These are phyloP conservation scores for Thymelicus acteon DNA, from an alignment of 2,888 invertebrate species.

Conservation along the genomic window DNA sequence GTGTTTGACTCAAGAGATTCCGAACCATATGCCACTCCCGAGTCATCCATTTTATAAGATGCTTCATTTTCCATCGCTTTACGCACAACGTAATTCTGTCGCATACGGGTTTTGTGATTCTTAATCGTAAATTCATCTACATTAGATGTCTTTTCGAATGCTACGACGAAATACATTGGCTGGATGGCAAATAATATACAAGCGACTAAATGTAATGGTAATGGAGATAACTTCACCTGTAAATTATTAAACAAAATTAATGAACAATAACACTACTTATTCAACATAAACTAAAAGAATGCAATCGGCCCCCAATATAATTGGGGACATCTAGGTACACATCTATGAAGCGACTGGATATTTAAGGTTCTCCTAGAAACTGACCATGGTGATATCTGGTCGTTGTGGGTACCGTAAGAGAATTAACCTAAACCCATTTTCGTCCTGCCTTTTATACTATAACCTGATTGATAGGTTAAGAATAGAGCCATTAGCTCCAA, in stretches of 20 bases:
- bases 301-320: no score
- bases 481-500: slow-evolving; percentile 67
- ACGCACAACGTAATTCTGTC: slow-evolving; percentile 66
- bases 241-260: slow-evolving; percentile 43
- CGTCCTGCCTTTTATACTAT: slow-evolving; percentile 64
- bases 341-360: no score
- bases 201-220: slow-evolving; percentile 55
- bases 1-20: slow-evolving; percentile 55
- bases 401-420: slow-evolving; percentile 42
- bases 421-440: slow-evolving; percentile 40
- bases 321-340: no score
- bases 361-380: slow-evolving; percentile 35
- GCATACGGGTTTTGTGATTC: slow-evolving; percentile 63
- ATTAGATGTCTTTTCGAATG: slow-evolving; percentile 57
- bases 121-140: slow-evolving; percentile 63
- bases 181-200: slow-evolving; percentile 60
- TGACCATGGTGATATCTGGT: slow-evolving; percentile 61
- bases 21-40: slow-evolving; percentile 52
- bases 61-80: slow-evolving; percentile 57
- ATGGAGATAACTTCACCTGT: slow-evolving; percentile 57
- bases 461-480: slow-evolving; percentile 63
- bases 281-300: no score
- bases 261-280: no score
- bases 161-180: slow-evolving; percentile 59
- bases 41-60: slow-evolving; percentile 54